A percentile compares a stretch with the other conserved stretches of the same genome.
Evolutionary conservation across 2,797 vertebrate species (phyloP).

Genomic region (Lagocephalus sceleratus): DNA sequence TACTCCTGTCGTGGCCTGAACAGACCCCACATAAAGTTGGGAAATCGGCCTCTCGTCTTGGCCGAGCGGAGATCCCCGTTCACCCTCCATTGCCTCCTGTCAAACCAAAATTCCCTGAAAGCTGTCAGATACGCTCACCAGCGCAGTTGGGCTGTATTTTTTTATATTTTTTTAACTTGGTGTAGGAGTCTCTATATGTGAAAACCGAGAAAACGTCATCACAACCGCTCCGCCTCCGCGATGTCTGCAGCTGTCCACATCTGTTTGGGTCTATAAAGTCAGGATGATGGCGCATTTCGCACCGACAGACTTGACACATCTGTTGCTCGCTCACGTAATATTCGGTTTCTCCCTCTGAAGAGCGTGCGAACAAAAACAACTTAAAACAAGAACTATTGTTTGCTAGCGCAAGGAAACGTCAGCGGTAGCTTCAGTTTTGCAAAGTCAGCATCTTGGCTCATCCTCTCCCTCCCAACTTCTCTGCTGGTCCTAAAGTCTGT

Average conservation of each 20-base stretch:
- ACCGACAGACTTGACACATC: too few relatives aligned
- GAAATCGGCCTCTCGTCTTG: constrained; percentile 66
- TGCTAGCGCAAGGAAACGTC: neutral
- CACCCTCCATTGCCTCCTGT: constrained; percentile 18
- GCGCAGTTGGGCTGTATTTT: neutral
- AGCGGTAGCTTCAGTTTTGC: neutral
- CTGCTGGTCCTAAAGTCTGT: neutral
- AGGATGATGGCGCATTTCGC: too few relatives aligned
- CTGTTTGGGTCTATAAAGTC: too few relatives aligned
- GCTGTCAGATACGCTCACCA: constrained; percentile 13
- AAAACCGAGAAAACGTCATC: too few relatives aligned
- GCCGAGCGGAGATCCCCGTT: constrained; percentile 62
- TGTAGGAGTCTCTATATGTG: neutral
- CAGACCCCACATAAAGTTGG: constrained; percentile 73
- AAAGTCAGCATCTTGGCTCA: neutral
- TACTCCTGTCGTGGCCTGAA: constrained; percentile 56
- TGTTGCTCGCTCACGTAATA: too few relatives aligned
- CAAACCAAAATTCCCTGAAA: constrained; percentile 3
- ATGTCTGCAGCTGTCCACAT: too few relatives aligned
- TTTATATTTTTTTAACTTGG: neutral
- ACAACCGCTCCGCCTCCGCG: too few relatives aligned
- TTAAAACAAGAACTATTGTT: neutral
- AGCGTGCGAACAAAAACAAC: too few relatives aligned
- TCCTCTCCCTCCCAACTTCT: neutral
- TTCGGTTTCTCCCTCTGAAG: too few relatives aligned